These are phyloP conservation scores for Aleadryas rufinucha DNA, from an alignment of 2,113 vertebrate species.

Conservation along the genomic window DNA sequence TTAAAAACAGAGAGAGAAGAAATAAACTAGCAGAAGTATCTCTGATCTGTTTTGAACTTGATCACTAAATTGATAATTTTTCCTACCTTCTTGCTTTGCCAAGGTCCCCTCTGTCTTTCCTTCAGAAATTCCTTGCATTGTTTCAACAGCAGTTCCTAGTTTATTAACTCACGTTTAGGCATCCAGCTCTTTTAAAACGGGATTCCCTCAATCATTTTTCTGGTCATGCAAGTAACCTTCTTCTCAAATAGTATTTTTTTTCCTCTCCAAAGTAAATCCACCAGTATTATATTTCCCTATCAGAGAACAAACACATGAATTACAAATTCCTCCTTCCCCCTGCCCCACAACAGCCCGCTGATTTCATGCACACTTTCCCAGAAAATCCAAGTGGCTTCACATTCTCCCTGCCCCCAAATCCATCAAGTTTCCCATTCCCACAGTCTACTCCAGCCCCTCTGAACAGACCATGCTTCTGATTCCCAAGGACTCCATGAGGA, in stretches of 20 bases:
- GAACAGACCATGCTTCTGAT: not conserved
- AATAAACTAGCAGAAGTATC: not conserved
- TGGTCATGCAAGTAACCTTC: slow-evolving; percentile 7
- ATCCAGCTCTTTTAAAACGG: not conserved
- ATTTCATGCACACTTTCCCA: slow-evolving; percentile 55
- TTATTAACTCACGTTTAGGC: slow-evolving; percentile 24
- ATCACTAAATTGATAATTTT: not conserved
- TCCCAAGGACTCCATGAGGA: not conserved
- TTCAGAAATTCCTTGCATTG: slow-evolving; percentile 37
- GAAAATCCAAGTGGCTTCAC: slow-evolving; percentile 42
- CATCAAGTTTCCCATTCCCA: slow-evolving; percentile 31
- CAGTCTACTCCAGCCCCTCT: not conserved
- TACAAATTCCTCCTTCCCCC: not conserved
- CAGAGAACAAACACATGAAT: slow-evolving; percentile 32
- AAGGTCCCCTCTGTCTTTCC: not conserved
- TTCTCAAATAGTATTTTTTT: not conserved
- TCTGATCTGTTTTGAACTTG: not conserved
- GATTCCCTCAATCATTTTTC: slow-evolving; percentile 8
- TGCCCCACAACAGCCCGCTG: not conserved
- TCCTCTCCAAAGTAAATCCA: slow-evolving; percentile 29
- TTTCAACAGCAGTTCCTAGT: slow-evolving; percentile 27
- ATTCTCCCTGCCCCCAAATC: slow-evolving; percentile 54
- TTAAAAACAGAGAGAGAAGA: not conserved
- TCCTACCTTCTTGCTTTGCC: slow-evolving; percentile 22
- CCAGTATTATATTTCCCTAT: slow-evolving; percentile 40